Base-by-base conservation (phyloP, 1,140 invertebrate species). In the Aphis gossypii region DNA sequence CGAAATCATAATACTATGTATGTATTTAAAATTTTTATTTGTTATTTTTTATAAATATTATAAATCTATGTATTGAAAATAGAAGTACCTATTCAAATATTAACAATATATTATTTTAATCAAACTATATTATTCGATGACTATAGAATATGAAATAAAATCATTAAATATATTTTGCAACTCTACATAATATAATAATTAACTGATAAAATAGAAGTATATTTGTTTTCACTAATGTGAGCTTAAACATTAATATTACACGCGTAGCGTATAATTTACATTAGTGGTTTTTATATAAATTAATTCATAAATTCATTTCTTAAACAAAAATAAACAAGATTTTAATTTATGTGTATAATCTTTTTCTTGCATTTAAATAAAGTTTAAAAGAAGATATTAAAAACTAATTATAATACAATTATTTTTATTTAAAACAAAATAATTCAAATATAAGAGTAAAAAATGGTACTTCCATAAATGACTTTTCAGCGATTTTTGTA, bases 391-490 rank as follows among this genome's bases (percentile, higher is more conserved):
- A 51, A 89, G n/a, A 89, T 35, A 89, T 89, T 89, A 89, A 54
- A 54, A 89, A 89, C 7, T 89, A 89, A 89, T 51, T 89, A 54
- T 89, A 89, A 54, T 54, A 51, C 87, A 54, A 89, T 89, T 89
- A 89, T 54, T 54, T 54, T 51, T 41, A n/a, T 44, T 84, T 41
- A 84, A 84, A 84, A 84, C 83, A 41, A 84, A 84, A 84, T 41
- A 84, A 44, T 84, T 84, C 23, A 84, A 84, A 84, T 84, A 84
- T 84, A 41, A 76, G 60, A 76, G 60, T 76, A 5, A 76, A 76
- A 76, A n/a, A n/a, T 76, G 30, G 25, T 84, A 84, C 4, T 38
- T 23, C 21, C 82, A 84, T 44, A 84, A 76, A 76, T 76, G 60
- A 76, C 60, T 76, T 76, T n/a, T 76, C 3, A 14, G 60, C 14